phyloP scores from a whole-genome alignment of 2,888 invertebrate species.

The Drosophila trichaetosa region DNA sequence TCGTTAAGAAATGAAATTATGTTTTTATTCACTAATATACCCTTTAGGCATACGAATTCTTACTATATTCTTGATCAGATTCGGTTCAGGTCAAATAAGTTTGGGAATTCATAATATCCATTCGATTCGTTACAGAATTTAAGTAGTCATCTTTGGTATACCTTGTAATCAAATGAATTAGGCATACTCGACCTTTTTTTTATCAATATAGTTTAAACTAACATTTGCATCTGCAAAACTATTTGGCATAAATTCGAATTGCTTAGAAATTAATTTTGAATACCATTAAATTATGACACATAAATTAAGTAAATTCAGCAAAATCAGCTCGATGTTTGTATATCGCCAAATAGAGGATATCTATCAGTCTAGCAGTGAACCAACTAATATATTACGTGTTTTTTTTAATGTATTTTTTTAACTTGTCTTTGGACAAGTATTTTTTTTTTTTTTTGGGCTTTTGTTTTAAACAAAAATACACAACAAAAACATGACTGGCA shows the following conservation, averaged over 20 bases:
- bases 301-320: neutral
- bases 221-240: too few species aligned
- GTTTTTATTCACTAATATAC: neutral
- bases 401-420: neutral
- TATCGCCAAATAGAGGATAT: conserved; percentile 3
- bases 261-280: neutral
- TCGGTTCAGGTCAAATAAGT: neutral
- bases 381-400: neutral
- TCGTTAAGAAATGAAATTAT: conserved; percentile 11
- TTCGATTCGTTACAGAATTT: neutral
- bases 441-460: neutral
- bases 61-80: neutral
- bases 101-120: neutral
- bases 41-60: neutral
- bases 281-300: neutral
- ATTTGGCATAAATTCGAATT: neutral
- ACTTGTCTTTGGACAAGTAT: conserved; percentile 18
- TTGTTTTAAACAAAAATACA: conserved; percentile 9
- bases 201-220: neutral
- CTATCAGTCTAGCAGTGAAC: neutral
- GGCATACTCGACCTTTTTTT: neutral
- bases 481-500: conserved; percentile 38
- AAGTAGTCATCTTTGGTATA: neutral
- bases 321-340: neutral
- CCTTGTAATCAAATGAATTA: neutral